A percentile compares a stretch with the other conserved stretches of the same genome.
Conservation (phyloP, 53 echinoderm and acorn worm species). For the Echinarachnius parma region DNA sequence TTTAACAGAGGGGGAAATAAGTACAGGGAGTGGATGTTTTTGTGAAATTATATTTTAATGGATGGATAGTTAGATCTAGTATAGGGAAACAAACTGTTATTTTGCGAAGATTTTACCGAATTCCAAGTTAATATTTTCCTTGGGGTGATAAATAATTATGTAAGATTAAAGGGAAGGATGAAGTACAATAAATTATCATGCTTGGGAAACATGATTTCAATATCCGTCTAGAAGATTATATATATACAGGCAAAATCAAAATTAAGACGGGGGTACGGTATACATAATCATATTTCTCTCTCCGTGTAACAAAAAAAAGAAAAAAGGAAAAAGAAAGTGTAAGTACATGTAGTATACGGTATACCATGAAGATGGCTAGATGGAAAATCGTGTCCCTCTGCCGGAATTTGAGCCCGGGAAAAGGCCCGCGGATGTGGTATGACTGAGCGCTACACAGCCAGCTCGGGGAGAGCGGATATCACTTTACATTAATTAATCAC, state of each 20-base stretch:
- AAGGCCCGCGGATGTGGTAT: conserved; percentile 33
- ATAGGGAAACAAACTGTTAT: too few relatives aligned
- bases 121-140: too few relatives aligned
- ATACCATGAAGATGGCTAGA: background rate
- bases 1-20: too few relatives aligned
- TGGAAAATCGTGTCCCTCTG: conserved; percentile 34
- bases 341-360: background rate
- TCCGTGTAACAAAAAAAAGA: background rate
- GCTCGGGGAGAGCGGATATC: conserved; percentile 23
- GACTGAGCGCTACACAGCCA: background rate
- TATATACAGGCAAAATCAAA: background rate
- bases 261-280: background rate
- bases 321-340: background rate
- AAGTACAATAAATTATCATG: too few relatives aligned
- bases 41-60: too few relatives aligned
- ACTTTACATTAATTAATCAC: conserved; percentile 53
- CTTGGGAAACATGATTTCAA: too few relatives aligned
- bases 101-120: too few relatives aligned
- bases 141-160: too few relatives aligned
- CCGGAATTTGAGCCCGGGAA: conserved; percentile 37
- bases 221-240: too few relatives aligned
- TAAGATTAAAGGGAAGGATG: too few relatives aligned
- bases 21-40: too few relatives aligned
- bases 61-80: too few relatives aligned
- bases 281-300: background rate